Evolutionary conservation across 2,888 invertebrate genomes (phyloP), one percentile per base, ranked within the genome.

Genomic region (Drosophila imparisetae): DNA sequence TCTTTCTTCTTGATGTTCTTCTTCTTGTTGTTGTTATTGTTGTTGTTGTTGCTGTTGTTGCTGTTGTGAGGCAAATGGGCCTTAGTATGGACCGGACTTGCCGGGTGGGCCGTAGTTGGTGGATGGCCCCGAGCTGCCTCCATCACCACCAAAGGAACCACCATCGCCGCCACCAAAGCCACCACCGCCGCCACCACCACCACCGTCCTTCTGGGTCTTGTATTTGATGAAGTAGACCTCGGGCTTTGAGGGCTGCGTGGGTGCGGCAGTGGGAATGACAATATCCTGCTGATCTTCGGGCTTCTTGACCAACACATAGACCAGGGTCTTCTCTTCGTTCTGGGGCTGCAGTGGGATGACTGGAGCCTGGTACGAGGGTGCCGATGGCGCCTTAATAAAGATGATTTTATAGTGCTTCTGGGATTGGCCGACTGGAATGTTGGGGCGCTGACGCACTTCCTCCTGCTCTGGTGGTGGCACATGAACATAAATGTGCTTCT

Each of bases 361-460:
- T 78, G 97, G 97, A 1, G 96, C 96, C 77, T 96, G 95, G 71
- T 97, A 97, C 72, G 96, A 95, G 73, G 97, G 97, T 73, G 96
- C 95, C 85, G 97, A 95, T 89, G 97, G 97, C 65, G 97, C 97
- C 94, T 97, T 97, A 93, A 97, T 97, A 95, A 97, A 97, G 94
- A 97, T 97, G 93, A 97, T 97, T 92, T 97, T 97, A 95, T 97
- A 97, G 93, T 97, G 97, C 91, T 97, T 97, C 93, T 97, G 97
- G 54, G 97, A 95, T 79, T 96, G 95, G 57, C 96, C 95, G 1
- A 95, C 94, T 24, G 94, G 94, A 83, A 96, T 95, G 18, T 95
- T 95, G 36, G 92, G 90, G n/a, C 92, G 90, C 67, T 82, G 91
- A 86, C 96, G 95, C 90, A 95, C 94, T 90, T 96, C 95, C 86